A percentile compares a stretch with the other conserved stretches of the same genome.
These are phyloP conservation scores for Zaprionus gabonicus DNA, from an alignment of 1,140 invertebrate species.

Conservation along the genomic window DNA sequence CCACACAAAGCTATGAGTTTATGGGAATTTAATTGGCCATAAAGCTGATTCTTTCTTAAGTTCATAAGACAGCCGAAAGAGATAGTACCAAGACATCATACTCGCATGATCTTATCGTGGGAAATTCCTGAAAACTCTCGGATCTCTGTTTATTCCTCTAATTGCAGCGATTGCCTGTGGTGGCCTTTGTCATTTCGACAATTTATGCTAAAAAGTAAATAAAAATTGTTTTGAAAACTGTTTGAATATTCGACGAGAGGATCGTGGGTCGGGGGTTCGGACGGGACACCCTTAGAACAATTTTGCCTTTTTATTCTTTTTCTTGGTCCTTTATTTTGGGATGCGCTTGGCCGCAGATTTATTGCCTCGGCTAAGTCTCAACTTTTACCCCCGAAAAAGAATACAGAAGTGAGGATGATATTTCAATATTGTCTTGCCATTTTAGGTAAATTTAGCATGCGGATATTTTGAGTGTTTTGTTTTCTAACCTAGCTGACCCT, in stretches of 20 bases:
- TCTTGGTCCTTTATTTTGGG: constrained; percentile 60
- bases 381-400: constrained; percentile 36
- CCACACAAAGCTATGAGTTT: constrained; percentile 18
- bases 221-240: constrained; percentile 45
- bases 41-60: not conserved
- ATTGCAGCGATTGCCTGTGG: constrained; percentile 59
- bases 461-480: constrained; percentile 12
- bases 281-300: constrained; percentile 16
- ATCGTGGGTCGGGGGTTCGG: not conserved
- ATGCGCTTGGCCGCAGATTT: constrained; percentile 58
- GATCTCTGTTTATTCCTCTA: constrained; percentile 50
- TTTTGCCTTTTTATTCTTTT: constrained; percentile 59
- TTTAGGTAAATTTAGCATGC: constrained; percentile 26
- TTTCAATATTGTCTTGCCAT: constrained; percentile 54
- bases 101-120: constrained; percentile 43
- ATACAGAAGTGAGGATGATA: constrained; percentile 35
- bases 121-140: constrained; percentile 49
- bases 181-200: constrained; percentile 19
- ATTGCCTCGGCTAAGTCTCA: constrained; percentile 52
- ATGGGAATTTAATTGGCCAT: constrained; percentile 59
- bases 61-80: not conserved
- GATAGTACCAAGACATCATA: not conserved
- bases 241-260: constrained; percentile 32
- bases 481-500: constrained; percentile 37
- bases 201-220: constrained; percentile 49